These are phyloP conservation scores for Mimas tiliae DNA, from an alignment of 2,888 invertebrate species.

Conservation along the genomic window DNA sequence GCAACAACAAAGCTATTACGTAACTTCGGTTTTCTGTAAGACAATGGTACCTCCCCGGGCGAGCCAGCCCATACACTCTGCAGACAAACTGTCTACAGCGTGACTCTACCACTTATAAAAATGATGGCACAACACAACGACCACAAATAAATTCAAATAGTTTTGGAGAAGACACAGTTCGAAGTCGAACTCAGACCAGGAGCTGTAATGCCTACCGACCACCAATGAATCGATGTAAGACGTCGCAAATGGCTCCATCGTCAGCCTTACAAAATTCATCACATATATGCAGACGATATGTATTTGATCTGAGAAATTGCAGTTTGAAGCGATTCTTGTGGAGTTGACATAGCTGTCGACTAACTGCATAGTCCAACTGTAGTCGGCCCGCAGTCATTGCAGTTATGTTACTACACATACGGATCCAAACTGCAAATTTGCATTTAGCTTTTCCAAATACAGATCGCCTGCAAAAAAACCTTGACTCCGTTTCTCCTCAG, in stretches of 20 bases:
- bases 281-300: too few relatives aligned
- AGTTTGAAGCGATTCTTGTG: too few relatives aligned
- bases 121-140: neutral
- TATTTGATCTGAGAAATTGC: too few relatives aligned
- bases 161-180: too few relatives aligned
- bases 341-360: neutral
- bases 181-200: too few relatives aligned
- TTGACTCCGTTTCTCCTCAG: neutral
- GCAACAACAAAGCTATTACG: too few relatives aligned
- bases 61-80: too few relatives aligned
- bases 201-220: too few relatives aligned
- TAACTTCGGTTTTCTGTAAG: too few relatives aligned
- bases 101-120: conserved; percentile 12
- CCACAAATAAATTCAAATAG: neutral
- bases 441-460: neutral
- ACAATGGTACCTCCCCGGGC: too few relatives aligned
- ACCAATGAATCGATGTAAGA: too few relatives aligned
- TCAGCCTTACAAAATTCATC: too few relatives aligned
- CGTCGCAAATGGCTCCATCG: neutral
- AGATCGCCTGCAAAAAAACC: neutral
- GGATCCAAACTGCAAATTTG: neutral
- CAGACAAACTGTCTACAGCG: conserved; percentile 1
- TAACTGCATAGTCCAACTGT: neutral
- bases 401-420: neutral
- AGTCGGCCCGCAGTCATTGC: neutral